phyloP scores from a whole-genome alignment of 2,113 vertebrate species.

The Corvus moneduloides region DNA sequence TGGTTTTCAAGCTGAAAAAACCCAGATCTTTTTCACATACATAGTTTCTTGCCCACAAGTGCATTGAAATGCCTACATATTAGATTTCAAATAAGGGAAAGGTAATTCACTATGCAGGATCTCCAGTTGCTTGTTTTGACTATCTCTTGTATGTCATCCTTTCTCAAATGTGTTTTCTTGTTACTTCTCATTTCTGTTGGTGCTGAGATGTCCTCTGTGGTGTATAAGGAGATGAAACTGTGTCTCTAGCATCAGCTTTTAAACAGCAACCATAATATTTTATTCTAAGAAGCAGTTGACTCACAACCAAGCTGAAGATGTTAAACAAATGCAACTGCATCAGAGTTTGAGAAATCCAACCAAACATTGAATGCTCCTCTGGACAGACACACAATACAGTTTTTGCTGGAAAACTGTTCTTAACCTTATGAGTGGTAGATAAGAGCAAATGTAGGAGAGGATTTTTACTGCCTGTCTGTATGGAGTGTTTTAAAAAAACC shows the following conservation, averaged over 20 bases:
- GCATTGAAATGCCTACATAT: not conserved
- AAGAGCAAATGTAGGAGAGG: not conserved
- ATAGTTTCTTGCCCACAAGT: not conserved
- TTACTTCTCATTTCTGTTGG: not conserved
- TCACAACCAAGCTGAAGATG: not conserved
- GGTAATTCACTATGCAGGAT: not conserved
- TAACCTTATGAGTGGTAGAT: not conserved
- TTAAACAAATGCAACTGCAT: not conserved
- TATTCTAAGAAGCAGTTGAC: not conserved
- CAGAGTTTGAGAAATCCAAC: not conserved
- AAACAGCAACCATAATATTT: not conserved
- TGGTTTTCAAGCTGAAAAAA: not conserved
- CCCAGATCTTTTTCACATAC: not conserved
- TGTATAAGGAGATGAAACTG: not conserved
- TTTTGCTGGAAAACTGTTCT: not conserved
- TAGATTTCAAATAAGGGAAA: not conserved
- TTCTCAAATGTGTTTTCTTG: not conserved
- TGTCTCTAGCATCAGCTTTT: not conserved
- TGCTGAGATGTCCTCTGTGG: not conserved
- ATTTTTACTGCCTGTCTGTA: not conserved
- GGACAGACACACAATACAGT: not conserved
- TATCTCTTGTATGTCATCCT: not conserved
- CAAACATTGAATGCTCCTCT: rapidly evolving
- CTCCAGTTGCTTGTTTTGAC: not conserved
- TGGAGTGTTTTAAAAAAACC: rapidly evolving